Evolutionary conservation across 2,113 vertebrate genomes (phyloP), one percentile per base, ranked within the genome.

Genomic region (Marmota monax): DNA sequence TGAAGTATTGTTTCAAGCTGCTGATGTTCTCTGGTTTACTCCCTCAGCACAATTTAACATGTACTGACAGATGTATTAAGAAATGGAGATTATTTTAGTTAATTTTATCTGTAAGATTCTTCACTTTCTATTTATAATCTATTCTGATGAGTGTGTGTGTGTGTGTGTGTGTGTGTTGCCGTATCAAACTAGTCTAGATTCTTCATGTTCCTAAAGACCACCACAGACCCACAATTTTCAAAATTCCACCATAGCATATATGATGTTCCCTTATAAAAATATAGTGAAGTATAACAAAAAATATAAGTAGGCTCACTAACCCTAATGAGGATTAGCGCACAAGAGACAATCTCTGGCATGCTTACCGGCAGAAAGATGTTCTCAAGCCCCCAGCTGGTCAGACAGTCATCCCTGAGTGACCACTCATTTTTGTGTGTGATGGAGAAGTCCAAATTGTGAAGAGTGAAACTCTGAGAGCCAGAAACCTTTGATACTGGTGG

Each of bases 111-210:
- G 29, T 88, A 84, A 87, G 12, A 10, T 34, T 23, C 3, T 92
- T 92, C 42, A 70, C 80, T 95, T 96, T 96, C 39, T 79, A 56
- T 6, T 11, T 12, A 79, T 92, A 67, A 51, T 80, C 69, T 90
- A 51, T 82, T 25, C 9, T 58, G 5, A 7, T 34, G 37, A 78
- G 22, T 32, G 14, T 69, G 25, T 90, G 13, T 84, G 39, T 82
- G 4, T 82, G 4, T 82, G 14, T 69, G 25, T 90, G 13, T 82
- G 37, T 84, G 7, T 85, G 5, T 32, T 29, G 42, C 20, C 18
- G n/a, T 61, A 29, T 48, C 27, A 82, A 82, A 61, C 1, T 70
- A 77, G 5, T 32, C 1, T 12, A 42, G 63, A 25, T 11, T 0
- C 3, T 91, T 77, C 25, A 10, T 80, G 61, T 56, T 84, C 23